Conservation (phyloP, 2,113 vertebrate species). For the Calonectris borealis region DNA sequence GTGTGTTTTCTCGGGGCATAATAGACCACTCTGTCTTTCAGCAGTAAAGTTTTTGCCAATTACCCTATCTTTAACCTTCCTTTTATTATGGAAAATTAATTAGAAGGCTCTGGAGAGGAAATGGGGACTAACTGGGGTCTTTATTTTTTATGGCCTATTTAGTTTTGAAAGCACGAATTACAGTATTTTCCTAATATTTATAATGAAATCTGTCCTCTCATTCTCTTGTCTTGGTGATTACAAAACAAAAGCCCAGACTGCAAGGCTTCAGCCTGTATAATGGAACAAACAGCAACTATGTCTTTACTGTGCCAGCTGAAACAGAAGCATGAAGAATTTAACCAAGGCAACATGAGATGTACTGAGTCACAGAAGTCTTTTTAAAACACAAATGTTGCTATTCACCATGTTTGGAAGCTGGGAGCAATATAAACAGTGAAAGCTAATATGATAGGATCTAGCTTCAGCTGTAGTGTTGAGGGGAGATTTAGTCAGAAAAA, state of each 20-base stretch:
- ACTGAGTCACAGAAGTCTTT: neutral
- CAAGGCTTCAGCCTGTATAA: slow-evolving; percentile 4
- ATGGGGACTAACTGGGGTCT: slow-evolving; percentile 38
- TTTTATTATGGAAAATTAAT: slow-evolving; percentile 59
- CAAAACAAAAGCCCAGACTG: slow-evolving; percentile 44
- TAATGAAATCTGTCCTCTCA: slow-evolving; percentile 38
- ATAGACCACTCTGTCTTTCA: slow-evolving; percentile 39
- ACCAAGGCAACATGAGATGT: neutral
- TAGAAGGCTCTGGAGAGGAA: slow-evolving; percentile 47
- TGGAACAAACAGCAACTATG: neutral
- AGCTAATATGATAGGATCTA: neutral
- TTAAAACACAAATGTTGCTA: neutral
- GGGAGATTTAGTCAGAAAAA: neutral
- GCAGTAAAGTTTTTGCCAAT: slow-evolving; percentile 52
- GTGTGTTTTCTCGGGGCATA: slow-evolving; percentile 44
- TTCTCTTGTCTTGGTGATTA: slow-evolving; percentile 6
- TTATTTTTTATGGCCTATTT: slow-evolving; percentile 60
- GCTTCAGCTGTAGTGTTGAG: neutral
- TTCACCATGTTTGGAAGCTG: neutral
- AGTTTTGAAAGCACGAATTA: slow-evolving; percentile 28
- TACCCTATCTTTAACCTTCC: slow-evolving; percentile 56
- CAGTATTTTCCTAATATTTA: slow-evolving; percentile 42
- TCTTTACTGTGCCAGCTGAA: neutral
- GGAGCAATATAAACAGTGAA: neutral
- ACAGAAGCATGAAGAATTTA: slow-evolving; percentile 16